Base-by-base conservation (phyloP, 2,888 invertebrate species). In the Acheta domesticus region DNA sequence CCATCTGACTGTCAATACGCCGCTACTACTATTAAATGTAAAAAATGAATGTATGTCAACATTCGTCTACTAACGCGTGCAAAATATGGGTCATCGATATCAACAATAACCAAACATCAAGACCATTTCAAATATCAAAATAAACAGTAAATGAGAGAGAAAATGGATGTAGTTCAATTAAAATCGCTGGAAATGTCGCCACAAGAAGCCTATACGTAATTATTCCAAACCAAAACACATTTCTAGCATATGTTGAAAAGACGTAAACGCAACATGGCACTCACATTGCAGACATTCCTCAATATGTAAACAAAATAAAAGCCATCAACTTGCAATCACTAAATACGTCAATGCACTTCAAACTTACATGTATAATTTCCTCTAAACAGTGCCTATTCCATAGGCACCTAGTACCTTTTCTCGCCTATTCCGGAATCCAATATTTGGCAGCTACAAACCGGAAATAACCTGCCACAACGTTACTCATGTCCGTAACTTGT, bases 331-430 rank as follows among this genome's bases (percentile, higher is more conserved):
- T 19, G 62, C 62, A 62, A 62, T n/a, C n/a, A n/a, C 14, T 8
- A n/a, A 19, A 62, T n/a, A 62, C 16, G n/a, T 19, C 14, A 62
- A n/a, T 62, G 14, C 16, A 62, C 62, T 19, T 19, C 4, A 14
- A 62, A 62, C 62, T 62, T 62, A 62, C 62, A 62, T 62, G n/a
- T 62, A 62, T 62, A 19, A 19, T 62, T 62, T 62, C 62, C 62
- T 19, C 62, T n/a, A 62, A 62, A 62, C n/a, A 12, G 62, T 14
- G 62, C 62, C 62, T 62, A 62, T 62, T 19, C n/a, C 14, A 62
- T 62, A 62, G 62, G 62, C 62, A 62, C 62, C 62, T 62, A 62
- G n/a, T n/a, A 62, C 62, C 62, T 62, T 62, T 62, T 62, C 62
- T 62, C 62, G 62, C 62, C 62, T 62, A 62, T 62, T 62, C 62